Conservation (phyloP, 1,140 invertebrate species). For the Elysia chlorotica region DNA sequence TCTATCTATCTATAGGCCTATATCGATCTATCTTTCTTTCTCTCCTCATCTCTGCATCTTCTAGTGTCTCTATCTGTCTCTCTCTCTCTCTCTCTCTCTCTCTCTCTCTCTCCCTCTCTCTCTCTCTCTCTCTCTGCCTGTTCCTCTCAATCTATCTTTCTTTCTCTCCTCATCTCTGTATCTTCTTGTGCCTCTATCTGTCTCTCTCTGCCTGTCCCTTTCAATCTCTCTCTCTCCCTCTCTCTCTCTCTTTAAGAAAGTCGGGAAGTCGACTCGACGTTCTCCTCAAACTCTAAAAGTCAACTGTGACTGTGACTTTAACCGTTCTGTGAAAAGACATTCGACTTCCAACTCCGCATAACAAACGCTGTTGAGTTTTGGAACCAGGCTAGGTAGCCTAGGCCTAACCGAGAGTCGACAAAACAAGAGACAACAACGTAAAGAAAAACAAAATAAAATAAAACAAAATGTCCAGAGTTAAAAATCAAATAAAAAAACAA, state of each 20-base stretch:
- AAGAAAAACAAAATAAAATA: too few species aligned
- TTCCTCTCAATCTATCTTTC: neutral
- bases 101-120: constrained; percentile 5
- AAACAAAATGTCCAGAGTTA: too few species aligned
- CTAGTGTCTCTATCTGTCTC: neutral
- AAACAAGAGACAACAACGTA: too few species aligned
- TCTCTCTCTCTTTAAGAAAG: neutral
- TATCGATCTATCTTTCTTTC: neutral
- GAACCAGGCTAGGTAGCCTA: too few species aligned
- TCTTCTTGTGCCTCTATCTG: neutral
- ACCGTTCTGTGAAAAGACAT: neutral
- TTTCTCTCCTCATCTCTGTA: neutral
- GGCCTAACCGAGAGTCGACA: too few species aligned
- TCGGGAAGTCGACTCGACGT: neutral
- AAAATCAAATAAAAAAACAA: too few species aligned
- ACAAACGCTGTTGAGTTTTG: neutral
- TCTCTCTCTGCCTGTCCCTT: neutral
- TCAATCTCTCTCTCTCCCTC: neutral
- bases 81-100: constrained; percentile 10
- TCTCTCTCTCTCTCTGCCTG: neutral
- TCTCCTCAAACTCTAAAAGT: too few species aligned
- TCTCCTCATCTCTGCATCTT: neutral
- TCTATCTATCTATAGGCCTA: neutral
- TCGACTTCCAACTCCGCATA: neutral
- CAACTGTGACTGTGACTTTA: neutral